Evolutionary conservation across 2,113 vertebrate genomes (phyloP).

Genomic region (Pachyramphus minor): DNA sequence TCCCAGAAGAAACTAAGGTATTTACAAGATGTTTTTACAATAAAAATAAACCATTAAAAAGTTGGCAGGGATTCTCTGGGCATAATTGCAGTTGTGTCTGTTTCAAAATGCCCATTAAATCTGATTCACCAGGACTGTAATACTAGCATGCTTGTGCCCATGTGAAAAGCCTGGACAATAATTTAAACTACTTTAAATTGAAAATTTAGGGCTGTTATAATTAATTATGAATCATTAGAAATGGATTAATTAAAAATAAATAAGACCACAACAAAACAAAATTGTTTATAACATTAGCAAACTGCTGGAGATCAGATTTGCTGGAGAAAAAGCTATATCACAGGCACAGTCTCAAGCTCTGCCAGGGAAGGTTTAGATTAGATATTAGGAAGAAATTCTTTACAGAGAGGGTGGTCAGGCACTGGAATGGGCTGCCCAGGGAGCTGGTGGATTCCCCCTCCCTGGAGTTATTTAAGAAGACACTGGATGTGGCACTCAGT

Average conservation of each 20-base stretch:
- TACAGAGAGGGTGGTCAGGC: too few relatives aligned
- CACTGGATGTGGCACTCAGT: too few relatives aligned
- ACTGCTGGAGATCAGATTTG: neutral
- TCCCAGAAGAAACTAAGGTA: conserved; percentile 3
- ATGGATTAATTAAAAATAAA: neutral
- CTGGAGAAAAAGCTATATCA: neutral
- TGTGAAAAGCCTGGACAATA: neutral
- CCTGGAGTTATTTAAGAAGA: too few relatives aligned
- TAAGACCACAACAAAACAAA: neutral
- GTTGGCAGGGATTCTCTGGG: conserved; percentile 1
- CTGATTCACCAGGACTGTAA: neutral
- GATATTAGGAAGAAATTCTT: too few relatives aligned
- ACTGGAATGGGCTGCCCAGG: too few relatives aligned
- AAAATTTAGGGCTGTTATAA: conserved; percentile 22
- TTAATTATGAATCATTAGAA: conserved; percentile 48
- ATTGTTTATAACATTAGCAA: neutral
- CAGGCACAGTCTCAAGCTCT: neutral
- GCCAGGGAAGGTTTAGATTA: too few relatives aligned
- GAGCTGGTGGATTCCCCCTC: too few relatives aligned
- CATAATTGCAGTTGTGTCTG: neutral
- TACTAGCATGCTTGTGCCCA: neutral
- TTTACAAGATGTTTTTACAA: conserved; percentile 32
- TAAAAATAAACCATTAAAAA: conserved; percentile 13
- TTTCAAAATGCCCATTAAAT: conserved; percentile 45
- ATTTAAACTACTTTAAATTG: conserved; percentile 26